Percentiles rank a stretch among this genome's conserved stretches.
Evolutionary conservation across 2,797 vertebrate species (phyloP).

Genomic region (Spinibarbus caldwelli): DNA sequence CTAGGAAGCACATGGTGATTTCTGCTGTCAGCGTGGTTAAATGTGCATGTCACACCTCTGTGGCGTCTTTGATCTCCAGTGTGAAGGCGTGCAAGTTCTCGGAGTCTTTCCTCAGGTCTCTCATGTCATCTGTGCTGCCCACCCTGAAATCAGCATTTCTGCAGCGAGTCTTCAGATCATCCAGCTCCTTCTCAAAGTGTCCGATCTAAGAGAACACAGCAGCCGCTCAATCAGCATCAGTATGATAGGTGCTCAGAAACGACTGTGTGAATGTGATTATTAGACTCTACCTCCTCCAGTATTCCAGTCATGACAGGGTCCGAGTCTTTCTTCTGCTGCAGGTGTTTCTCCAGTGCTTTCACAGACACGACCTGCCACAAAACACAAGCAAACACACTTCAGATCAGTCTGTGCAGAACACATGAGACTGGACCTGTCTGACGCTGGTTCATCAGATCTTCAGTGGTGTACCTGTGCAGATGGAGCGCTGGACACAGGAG

Average conservation of each 20-base stretch:
- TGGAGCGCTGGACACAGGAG: conserved; percentile 68
- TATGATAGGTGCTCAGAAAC: background rate
- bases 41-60: conserved; percentile 80
- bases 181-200: conserved; percentile 95
- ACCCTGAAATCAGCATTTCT: conserved; percentile 85
- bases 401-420: background rate
- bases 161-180: conserved; percentile 88
- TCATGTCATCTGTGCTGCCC: conserved; percentile 88
- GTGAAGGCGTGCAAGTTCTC: conserved; percentile 88
- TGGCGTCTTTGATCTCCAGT: conserved; percentile 93
- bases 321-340: conserved; percentile 85
- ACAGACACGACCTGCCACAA: conserved; percentile 68
- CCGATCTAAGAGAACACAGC: conserved; percentile 81
- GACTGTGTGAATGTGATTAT: background rate
- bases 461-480: conserved; percentile 78
- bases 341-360: conserved; percentile 82
- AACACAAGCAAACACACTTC: background rate
- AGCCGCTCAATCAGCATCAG: background rate
- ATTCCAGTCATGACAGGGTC: conserved; percentile 93
- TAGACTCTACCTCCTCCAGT: conserved; percentile 86
- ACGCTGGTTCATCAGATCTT: background rate
- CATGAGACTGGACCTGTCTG: background rate
- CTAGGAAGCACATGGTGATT: no score
- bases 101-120: conserved; percentile 82
- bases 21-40: no score